Conservation (phyloP, 2,113 vertebrate genomes). For the Arizona elegans region DNA sequence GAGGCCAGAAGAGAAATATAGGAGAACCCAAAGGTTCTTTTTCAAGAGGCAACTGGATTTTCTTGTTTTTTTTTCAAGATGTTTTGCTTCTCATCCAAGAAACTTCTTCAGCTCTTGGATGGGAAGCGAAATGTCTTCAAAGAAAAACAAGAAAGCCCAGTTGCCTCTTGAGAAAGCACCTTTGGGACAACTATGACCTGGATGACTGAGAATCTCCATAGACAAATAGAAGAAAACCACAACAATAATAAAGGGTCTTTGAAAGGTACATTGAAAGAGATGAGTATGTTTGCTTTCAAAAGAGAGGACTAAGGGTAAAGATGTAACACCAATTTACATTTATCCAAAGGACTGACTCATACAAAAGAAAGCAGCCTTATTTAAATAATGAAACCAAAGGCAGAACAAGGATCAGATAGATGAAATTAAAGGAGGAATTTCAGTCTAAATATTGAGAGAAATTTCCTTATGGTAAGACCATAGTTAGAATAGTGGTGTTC, state of each 20-base stretch:
- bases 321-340: neutral
- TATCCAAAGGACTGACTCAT: neutral
- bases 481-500: too few relatives aligned
- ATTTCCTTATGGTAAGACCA: neutral
- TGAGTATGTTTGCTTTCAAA: neutral
- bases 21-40: neutral
- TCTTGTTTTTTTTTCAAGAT: too few relatives aligned
- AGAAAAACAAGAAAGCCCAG: too few relatives aligned
- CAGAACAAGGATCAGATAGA: neutral
- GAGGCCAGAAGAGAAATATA: neutral
- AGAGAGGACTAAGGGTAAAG: neutral
- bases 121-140: too few relatives aligned
- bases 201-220: too few relatives aligned
- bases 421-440: neutral
- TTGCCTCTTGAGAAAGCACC: too few relatives aligned
- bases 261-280: neutral
- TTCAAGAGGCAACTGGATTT: too few relatives aligned
- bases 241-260: neutral
- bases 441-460: neutral
- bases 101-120: too few relatives aligned
- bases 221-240: neutral
- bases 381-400: neutral
- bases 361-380: neutral
- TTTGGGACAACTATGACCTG: too few relatives aligned
- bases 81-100: too few relatives aligned